These are phyloP conservation scores for Drosophila sturtevanti DNA, from an alignment of 1,140 invertebrate genomes.

Conservation along the genomic window DNA sequence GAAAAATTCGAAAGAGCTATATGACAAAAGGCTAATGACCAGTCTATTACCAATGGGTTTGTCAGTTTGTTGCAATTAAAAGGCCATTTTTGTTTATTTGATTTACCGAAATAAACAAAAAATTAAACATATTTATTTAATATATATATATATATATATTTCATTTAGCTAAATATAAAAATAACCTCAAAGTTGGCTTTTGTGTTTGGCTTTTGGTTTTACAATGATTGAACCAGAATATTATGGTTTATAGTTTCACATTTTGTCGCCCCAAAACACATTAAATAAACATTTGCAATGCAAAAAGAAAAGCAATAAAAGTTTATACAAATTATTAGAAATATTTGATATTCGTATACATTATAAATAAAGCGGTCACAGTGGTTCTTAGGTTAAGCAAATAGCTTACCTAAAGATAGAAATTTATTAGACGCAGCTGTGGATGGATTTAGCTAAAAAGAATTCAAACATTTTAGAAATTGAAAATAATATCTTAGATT, in stretches of 20 bases:
- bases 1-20: conserved; percentile 31
- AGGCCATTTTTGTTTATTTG: conserved; percentile 55
- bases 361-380: background rate
- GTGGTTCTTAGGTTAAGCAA: background rate
- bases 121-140: conserved; percentile 53
- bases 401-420: too few species aligned
- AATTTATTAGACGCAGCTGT: too few species aligned
- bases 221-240: conserved; percentile 60
- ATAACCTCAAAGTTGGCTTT: conserved; percentile 77
- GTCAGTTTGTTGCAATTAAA: conserved; percentile 16
- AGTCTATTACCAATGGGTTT: conserved; percentile 26
- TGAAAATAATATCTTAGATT: too few species aligned
- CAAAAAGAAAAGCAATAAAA: background rate
- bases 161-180: conserved; percentile 28
- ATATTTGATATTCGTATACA: conserved; percentile 1
- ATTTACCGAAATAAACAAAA: conserved; percentile 61
- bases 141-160: conserved; percentile 17
- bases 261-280: conserved; percentile 66
- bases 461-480: too few species aligned
- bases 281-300: conserved; percentile 30
- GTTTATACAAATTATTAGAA: conserved; percentile 10
- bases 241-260: conserved; percentile 51
- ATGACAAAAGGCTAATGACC: conserved; percentile 67
- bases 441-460: too few species aligned
- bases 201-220: conserved; percentile 73